Evolutionary conservation across 2,797 vertebrate species (phyloP).

Genomic region (Hoplostethus atlanticus): DNA sequence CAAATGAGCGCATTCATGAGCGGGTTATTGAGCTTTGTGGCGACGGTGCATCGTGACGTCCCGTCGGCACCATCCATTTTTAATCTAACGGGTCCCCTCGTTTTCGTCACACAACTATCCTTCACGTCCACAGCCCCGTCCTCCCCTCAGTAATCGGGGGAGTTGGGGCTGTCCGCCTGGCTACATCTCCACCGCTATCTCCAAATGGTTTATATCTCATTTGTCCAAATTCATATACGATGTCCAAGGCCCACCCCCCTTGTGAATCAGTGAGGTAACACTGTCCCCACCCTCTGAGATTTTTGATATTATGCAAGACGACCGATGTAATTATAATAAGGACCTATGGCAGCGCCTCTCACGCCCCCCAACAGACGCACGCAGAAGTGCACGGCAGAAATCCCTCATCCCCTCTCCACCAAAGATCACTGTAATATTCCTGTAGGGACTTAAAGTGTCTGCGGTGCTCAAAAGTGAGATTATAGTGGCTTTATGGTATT

Average conservation of each 20-base stretch:
- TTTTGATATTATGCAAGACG: conserved; percentile 78
- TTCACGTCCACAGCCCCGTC: conserved; percentile 62
- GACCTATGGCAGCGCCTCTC: conserved; percentile 67
- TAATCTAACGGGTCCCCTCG: conserved; percentile 63
- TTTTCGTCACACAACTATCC: conserved; percentile 39
- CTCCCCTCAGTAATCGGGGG: conserved; percentile 55
- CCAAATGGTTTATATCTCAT: conserved; percentile 75
- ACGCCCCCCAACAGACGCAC: conserved; percentile 75
- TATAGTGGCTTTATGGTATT: too few relatives aligned
- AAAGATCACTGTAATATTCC: conserved; percentile 12
- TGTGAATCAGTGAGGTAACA: conserved; percentile 77
- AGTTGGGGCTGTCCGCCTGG: conserved; percentile 62
- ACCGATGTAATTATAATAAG: conserved; percentile 69
- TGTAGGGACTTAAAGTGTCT: not conserved
- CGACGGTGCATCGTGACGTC: conserved; percentile 85
- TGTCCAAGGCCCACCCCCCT: conserved; percentile 79
- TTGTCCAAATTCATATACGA: conserved; percentile 83
- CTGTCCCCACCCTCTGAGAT: conserved; percentile 80
- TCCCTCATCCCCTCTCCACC: conserved; percentile 55
- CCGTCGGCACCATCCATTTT: conserved; percentile 81
- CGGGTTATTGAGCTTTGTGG: conserved; percentile 80
- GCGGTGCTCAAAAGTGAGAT: too few relatives aligned
- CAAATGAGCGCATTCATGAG: conserved; percentile 75
- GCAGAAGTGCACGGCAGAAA: conserved; percentile 71
- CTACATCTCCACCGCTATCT: conserved; percentile 73